Base-by-base conservation (phyloP, 2,888 invertebrate genomes). In the Plebejus anna region DNA sequence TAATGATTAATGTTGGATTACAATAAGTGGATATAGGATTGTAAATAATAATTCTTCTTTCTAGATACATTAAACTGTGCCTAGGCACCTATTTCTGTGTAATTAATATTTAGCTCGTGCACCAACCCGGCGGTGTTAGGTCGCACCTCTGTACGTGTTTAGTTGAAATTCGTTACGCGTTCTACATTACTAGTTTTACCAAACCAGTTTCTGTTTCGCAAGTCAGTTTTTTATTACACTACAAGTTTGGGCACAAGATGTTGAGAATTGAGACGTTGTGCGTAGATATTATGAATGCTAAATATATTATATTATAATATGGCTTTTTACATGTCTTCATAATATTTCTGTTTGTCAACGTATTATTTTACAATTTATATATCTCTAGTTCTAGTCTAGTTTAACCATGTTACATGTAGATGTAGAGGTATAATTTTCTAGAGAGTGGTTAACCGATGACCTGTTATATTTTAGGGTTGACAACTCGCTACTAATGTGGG, bases 151-250 rank as follows among this genome's bases (percentile, higher is more conserved):
- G 78, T 42, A 75, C 80, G 82, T 82, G 84, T 85, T 86, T 83
- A 81, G 82, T 82, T 84, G 82, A 83, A 84, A 86, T 86, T 84
- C 83, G 85, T 80, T 82, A 84, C 85, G 85, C 84, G 83, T 84
- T 83, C 85, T 80, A 83, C 80, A 84, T 84, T 83, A 83, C 81
- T 81, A 82, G 82, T 83, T 84, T 82, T 80, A 82, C 80, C 78
- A 75, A 80, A 76, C 77, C 76, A 75, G 78, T 77, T 79, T 79
- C 76, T 80, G 81, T 83, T 84, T 84, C 80, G 81, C 82, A 82
- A 84, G 80, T 79, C 76, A 76, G 73, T 76, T 79, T 77, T 76
- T 79, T 86, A 70, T 75, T 55, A 73, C 55, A 32, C 16, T 32
- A 55, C 73, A 72, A 42, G 72, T 51, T 72, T 47, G 11, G 28